Percentiles rank a stretch among this genome's conserved stretches.
These are phyloP conservation scores for Vanessa atalanta DNA, from an alignment of 1,140 invertebrate species.

Conservation along the genomic window DNA sequence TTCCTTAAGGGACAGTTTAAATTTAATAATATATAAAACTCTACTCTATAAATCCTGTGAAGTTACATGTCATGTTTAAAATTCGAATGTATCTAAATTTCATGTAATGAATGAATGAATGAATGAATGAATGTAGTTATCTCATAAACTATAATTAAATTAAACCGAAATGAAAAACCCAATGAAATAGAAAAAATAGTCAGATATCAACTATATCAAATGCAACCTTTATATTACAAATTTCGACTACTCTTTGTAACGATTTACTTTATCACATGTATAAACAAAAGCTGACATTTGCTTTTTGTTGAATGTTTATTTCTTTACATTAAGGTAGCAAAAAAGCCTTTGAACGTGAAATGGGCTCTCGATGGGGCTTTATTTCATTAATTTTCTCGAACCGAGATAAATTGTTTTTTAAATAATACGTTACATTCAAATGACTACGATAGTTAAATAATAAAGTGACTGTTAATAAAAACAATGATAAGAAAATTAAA, in stretches of 20 bases:
- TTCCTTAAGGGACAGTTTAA: no score
- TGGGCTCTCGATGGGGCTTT: conserved; percentile 8
- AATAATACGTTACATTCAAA: conserved; percentile 23
- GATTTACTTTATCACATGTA: neutral
- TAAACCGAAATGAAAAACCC: no score
- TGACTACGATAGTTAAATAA: conserved; percentile 20
- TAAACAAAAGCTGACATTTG: conserved; percentile 4
- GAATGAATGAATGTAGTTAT: no score
- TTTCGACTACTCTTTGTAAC: neutral
- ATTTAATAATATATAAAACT: no score
- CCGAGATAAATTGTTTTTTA: conserved; percentile 12
- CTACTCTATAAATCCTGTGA: no score
- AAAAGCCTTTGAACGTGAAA: conserved; percentile 10
- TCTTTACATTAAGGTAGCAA: conserved; percentile 9
- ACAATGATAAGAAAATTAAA: conserved; percentile 2
- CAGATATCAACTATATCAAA: no score
- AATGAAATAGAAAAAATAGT: no score
- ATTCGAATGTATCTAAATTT: no score
- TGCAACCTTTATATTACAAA: no score
- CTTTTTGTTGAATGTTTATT: conserved; percentile 1
- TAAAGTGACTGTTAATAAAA: conserved; percentile 8
- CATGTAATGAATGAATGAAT: no score
- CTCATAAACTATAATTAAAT: no score
- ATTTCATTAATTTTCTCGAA: conserved; percentile 24
- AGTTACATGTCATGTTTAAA: no score